phyloP scores from a whole-genome alignment of 2,113 vertebrate genomes.

The Cyprinodon tularosa region DNA sequence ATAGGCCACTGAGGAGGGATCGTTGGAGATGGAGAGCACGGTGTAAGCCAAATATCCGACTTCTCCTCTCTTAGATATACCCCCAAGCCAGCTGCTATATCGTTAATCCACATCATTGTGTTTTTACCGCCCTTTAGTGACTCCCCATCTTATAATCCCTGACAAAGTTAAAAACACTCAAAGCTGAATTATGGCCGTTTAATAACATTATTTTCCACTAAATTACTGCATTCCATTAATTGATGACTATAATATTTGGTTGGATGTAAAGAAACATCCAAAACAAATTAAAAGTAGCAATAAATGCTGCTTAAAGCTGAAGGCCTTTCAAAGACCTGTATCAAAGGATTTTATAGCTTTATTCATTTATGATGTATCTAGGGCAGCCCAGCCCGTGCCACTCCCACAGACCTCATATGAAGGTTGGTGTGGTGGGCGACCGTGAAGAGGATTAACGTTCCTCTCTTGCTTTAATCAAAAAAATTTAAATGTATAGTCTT shows the following conservation, averaged over 20 bases:
- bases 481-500: constrained; percentile 50
- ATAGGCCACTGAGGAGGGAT: constrained; percentile 69
- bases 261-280: constrained; percentile 67
- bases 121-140: background rate
- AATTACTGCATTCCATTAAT: constrained; percentile 50
- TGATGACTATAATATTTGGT: constrained; percentile 58
- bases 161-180: constrained; percentile 9
- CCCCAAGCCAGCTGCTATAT: constrained; percentile 34
- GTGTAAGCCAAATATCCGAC: constrained; percentile 40
- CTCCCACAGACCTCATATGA: constrained; percentile 74
- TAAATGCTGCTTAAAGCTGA: constrained; percentile 72
- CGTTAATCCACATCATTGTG: constrained; percentile 40
- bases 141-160: constrained; percentile 7
- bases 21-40: constrained; percentile 38
- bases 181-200: constrained; percentile 52
- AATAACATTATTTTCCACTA: constrained; percentile 51
- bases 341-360: constrained; percentile 72
- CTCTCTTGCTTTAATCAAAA: constrained; percentile 51
- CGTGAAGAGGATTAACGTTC: constrained; percentile 68
- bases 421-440: constrained; percentile 60
- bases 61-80: constrained; percentile 30
- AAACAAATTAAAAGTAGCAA: constrained; percentile 77
- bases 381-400: constrained; percentile 72
- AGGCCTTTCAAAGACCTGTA: constrained; percentile 70
- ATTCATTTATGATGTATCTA: constrained; percentile 77